phyloP scores from a whole-genome alignment of 2,888 invertebrate genomes.

The Julus scandinavius region DNA sequence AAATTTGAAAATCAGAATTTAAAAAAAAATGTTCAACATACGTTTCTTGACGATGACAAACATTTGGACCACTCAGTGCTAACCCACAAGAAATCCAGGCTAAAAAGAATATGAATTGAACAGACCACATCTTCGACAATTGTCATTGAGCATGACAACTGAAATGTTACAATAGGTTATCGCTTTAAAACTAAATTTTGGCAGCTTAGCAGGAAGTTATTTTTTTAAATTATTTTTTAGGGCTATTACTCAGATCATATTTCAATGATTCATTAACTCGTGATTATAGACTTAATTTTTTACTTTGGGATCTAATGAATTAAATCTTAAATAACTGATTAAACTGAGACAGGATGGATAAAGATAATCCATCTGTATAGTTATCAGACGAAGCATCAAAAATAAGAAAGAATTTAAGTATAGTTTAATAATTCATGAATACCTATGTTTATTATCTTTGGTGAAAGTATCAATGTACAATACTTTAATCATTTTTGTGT shows the following conservation, averaged over 20 bases:
- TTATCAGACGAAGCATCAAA: too few species aligned
- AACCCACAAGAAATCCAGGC: neutral
- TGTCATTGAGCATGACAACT: neutral
- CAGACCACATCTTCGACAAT: neutral
- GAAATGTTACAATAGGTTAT: neutral
- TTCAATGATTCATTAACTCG: conserved; percentile 4
- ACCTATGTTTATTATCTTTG: too few species aligned
- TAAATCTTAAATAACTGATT: neutral
- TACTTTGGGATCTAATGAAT: neutral
- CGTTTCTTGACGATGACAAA: neutral
- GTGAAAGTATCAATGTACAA: too few species aligned
- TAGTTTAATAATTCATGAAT: too few species aligned
- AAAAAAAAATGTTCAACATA: neutral
- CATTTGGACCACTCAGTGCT: neutral
- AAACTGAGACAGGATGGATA: too few species aligned
- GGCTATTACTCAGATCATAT: neutral
- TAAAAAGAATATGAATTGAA: neutral
- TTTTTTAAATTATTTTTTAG: neutral
- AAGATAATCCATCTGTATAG: too few species aligned
- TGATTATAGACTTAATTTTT: neutral
- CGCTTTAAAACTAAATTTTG: neutral
- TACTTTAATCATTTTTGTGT: too few species aligned
- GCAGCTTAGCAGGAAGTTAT: neutral
- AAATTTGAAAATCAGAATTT: neutral
- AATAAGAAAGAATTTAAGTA: too few species aligned